These are phyloP conservation scores for Brachyalestes nurse DNA, from an alignment of 2,797 vertebrate species.

Conservation along the genomic window DNA sequence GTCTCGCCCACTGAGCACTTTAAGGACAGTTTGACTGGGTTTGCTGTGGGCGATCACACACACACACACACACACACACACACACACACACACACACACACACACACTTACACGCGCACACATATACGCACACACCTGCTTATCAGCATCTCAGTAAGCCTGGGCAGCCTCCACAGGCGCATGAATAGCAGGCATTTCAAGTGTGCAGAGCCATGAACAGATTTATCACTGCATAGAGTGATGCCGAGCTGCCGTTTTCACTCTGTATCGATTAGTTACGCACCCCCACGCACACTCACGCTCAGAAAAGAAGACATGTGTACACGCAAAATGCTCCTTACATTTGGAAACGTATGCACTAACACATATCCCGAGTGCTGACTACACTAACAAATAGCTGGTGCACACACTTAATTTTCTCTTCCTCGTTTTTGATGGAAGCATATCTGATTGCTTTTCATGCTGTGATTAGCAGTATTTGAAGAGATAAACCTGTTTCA, in stretches of 20 bases:
- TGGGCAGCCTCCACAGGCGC: slow-evolving; percentile 51
- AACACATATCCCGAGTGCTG: slow-evolving; percentile 47
- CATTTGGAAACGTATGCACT: slow-evolving; percentile 36
- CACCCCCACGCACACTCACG: slow-evolving; percentile 33
- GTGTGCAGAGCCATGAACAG: slow-evolving; percentile 50
- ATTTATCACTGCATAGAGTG: slow-evolving; percentile 52
- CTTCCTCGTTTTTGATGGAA: slow-evolving; percentile 46
- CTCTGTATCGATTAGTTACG: slow-evolving; percentile 54
- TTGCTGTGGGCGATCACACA: slow-evolving; percentile 46
- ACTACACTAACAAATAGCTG: slow-evolving; percentile 42
- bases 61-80: neutral
- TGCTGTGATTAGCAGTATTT: slow-evolving; percentile 22
- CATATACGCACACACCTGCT: slow-evolving; percentile 51
- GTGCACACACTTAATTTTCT: slow-evolving; percentile 64
- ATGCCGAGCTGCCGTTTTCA: slow-evolving; percentile 43
- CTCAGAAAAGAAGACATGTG: slow-evolving; percentile 13
- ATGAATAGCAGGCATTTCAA: slow-evolving; percentile 53
- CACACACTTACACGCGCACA: slow-evolving; percentile 19
- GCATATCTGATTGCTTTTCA: slow-evolving; percentile 34
- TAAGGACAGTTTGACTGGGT: slow-evolving; percentile 50
- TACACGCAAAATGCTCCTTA: slow-evolving; percentile 30
- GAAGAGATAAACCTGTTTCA: slow-evolving; percentile 18
- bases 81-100: slow-evolving; percentile 44
- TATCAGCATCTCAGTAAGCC: slow-evolving; percentile 52
- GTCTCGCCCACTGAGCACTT: slow-evolving; percentile 50